Base-by-base conservation (phyloP, 2,113 vertebrate species). In the Mormoops blainvillei region DNA sequence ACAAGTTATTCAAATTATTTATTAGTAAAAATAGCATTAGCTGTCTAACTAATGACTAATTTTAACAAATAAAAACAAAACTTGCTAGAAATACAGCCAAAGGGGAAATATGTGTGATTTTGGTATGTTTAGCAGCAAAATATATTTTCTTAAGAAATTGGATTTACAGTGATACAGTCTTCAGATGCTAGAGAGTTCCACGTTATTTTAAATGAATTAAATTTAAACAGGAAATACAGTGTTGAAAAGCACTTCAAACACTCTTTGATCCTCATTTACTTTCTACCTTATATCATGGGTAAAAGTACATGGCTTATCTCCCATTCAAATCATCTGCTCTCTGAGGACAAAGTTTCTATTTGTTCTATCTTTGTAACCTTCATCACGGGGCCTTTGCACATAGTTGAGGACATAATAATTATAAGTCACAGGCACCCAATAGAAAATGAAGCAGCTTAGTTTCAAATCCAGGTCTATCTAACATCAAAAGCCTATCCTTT, bases 141-240 rank as follows among this genome's bases (percentile, higher is more conserved):
- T 43, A 50, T 20, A 41, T 83, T 77, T 96, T 81, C 56, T 74
- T 78, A 87, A 84, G 63, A 90, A 83, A 63, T 68, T 54, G 54
- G 14, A 87, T 50, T 83, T 20, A 52, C 45, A 38, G 3, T 54
- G 18, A 73, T 54, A 88, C 0, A 56, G 36, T 87, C 56, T 74
- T 92, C 38, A 71, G 54, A 78, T 33, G 36, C 22, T 58, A n/a
- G 50, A 89, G 26, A 81, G 12, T 9, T 10, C 4, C 14, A 90
- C 18, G 33, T 58, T 93, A 92, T 54, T 93, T 96, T 58, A 94
- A 90, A 52, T 31, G 45, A 91, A 91, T 67, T 3, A 93, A 95
- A 92, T 33, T 80, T 85, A 58, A 48, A 77, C 26, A 19, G 80
- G 88, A 96, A 63, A 77, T 13, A 58, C 1, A 80, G 13, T 15